phyloP scores from a whole-genome alignment of 1,140 invertebrate species.

The Dendrolimus kikuchii region DNA sequence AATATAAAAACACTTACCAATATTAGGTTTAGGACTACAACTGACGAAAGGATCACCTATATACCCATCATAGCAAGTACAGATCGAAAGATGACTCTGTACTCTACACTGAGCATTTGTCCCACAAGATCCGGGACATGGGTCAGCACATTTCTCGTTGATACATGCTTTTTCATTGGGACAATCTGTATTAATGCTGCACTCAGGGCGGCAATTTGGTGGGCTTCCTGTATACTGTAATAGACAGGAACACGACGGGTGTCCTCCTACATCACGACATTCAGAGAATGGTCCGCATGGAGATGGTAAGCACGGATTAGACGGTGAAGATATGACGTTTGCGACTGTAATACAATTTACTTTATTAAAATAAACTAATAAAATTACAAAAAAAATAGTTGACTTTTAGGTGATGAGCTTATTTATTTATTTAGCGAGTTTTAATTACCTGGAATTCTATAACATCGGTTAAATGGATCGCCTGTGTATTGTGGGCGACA shows the following conservation, averaged over 20 bases:
- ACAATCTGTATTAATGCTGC: constrained; percentile 82
- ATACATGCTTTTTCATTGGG: constrained; percentile 81
- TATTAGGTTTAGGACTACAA: constrained; percentile 70
- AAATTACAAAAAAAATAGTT: constrained; percentile 4
- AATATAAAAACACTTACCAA: constrained; percentile 47
- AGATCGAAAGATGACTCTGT: constrained; percentile 81
- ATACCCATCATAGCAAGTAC: constrained; percentile 79
- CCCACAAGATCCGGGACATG: constrained; percentile 85
- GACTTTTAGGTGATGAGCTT: too few species aligned
- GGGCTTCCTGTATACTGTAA: constrained; percentile 80
- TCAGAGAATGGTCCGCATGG: constrained; percentile 84
- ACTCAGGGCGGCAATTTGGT: constrained; percentile 83
- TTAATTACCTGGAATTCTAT: constrained; percentile 40
- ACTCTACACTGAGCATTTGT: constrained; percentile 83
- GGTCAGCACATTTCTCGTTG: constrained; percentile 82
- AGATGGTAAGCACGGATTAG: constrained; percentile 77
- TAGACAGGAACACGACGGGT: constrained; percentile 79
- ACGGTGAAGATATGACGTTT: constrained; percentile 39
- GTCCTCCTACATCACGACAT: constrained; percentile 77
- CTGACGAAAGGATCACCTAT: constrained; percentile 80
- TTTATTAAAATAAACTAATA: constrained; percentile 28
- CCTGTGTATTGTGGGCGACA: constrained; percentile 72
- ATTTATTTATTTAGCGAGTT: too few species aligned
- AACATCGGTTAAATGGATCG: constrained; percentile 74
- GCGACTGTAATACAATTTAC: constrained; percentile 36